These are phyloP conservation scores for Eupithecia vulgata DNA, from an alignment of 2,888 invertebrate genomes.

Conservation along the genomic window DNA sequence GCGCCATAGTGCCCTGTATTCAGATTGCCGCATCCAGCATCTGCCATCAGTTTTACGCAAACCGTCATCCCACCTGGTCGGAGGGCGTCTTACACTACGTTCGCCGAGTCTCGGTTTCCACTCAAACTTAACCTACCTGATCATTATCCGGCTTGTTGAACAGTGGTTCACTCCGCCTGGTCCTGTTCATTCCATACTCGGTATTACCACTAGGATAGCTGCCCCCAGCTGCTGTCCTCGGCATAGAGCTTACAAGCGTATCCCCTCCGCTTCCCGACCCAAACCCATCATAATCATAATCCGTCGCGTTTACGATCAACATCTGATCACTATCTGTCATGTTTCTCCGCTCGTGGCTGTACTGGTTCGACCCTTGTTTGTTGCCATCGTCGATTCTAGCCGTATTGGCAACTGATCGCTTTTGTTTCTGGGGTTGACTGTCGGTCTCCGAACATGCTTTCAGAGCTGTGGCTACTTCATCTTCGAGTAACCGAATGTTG, in stretches of 20 bases:
- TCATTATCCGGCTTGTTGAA: conserved; percentile 61
- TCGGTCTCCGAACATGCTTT: conserved; percentile 56
- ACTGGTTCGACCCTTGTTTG: conserved; percentile 57
- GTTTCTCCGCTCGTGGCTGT: conserved; percentile 65
- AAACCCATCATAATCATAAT: conserved; percentile 60
- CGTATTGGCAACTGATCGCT: conserved; percentile 44
- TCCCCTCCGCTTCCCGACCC: conserved; percentile 54
- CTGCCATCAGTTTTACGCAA: no score
- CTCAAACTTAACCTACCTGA: conserved; percentile 68
- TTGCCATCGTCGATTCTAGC: conserved; percentile 61
- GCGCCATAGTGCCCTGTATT: no score
- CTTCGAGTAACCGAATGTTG: conserved; percentile 73
- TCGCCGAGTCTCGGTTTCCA: no score
- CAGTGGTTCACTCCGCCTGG: conserved; percentile 63
- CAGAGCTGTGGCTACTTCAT: conserved; percentile 71
- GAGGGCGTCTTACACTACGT: no score
- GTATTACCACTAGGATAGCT: conserved; percentile 38
- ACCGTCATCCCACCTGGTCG: no score
- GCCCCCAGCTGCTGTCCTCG: conserved; percentile 46
- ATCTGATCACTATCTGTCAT: conserved; percentile 58
- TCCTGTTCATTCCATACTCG: conserved; percentile 48
- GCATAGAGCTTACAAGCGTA: conserved; percentile 54
- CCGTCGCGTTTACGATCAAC: conserved; percentile 62
- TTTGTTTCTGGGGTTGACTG: conserved; percentile 32
- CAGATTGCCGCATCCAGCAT: no score